Evolutionary conservation across 2,888 invertebrate genomes (phyloP).

Genomic region (Tipula confusa): DNA sequence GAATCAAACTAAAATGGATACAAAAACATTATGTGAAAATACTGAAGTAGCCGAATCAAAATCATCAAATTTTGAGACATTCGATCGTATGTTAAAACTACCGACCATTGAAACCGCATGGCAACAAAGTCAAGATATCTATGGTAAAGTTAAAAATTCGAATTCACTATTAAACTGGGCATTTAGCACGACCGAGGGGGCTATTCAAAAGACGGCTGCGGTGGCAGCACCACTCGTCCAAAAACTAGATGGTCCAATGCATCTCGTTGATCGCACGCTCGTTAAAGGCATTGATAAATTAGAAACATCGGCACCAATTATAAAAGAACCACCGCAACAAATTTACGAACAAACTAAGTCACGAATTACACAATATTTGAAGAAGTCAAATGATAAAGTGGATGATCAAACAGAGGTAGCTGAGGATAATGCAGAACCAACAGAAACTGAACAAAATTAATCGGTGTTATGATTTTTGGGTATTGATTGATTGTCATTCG

Average conservation of each 20-base stretch:
- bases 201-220: background rate
- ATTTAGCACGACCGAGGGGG: background rate
- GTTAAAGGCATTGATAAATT: background rate
- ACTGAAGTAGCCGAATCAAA: constrained; percentile 34
- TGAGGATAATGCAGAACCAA: too few relatives aligned
- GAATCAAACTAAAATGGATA: too few relatives aligned
- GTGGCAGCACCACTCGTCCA: background rate
- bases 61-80: constrained; percentile 52
- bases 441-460: too few relatives aligned
- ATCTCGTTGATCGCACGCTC: background rate
- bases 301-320: background rate
- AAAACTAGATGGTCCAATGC: background rate
- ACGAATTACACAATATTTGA: too few relatives aligned
- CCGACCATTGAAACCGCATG: constrained; percentile 57
- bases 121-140: constrained; percentile 55
- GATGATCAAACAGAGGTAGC: too few relatives aligned
- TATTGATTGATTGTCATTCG: too few relatives aligned
- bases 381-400: too few relatives aligned
- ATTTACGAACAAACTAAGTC: background rate
- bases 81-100: constrained; percentile 55
- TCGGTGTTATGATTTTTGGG: too few relatives aligned
- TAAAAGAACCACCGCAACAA: background rate
- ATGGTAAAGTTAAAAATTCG: constrained; percentile 53
- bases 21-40: background rate
- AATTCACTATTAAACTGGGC: background rate